phyloP scores from a whole-genome alignment of 2,113 vertebrate genomes.

The Cebus imitator region DNA sequence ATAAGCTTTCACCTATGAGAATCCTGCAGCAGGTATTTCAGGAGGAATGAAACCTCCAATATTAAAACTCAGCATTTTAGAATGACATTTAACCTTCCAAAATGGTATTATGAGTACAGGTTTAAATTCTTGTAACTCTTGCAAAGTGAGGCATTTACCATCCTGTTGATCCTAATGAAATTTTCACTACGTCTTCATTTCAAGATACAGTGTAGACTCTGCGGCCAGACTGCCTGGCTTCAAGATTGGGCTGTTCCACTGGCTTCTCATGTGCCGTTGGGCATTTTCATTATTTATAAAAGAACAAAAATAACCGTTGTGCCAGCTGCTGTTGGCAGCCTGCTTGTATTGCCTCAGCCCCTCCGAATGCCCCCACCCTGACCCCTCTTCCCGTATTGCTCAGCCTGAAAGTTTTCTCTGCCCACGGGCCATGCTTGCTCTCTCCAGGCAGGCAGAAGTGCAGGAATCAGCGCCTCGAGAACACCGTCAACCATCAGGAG shows the following conservation, averaged over 20 bases:
- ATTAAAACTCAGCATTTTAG: background rate
- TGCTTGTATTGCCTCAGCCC: background rate
- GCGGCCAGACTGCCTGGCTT: background rate
- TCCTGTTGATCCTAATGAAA: background rate
- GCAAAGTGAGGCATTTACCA: background rate
- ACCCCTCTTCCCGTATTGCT: background rate
- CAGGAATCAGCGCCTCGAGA: too few species aligned
- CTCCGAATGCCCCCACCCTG: accelerated
- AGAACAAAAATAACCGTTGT: background rate
- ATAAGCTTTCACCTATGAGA: background rate
- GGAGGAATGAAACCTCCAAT: background rate
- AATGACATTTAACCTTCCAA: background rate
- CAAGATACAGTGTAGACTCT: background rate
- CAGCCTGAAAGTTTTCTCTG: background rate
- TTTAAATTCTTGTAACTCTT: background rate
- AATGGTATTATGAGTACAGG: background rate
- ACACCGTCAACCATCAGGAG: accelerated
- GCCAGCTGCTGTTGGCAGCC: background rate
- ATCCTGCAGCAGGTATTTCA: background rate
- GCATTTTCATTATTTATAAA: background rate
- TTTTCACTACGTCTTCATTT: background rate
- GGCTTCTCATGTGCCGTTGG: background rate
- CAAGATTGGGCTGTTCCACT: background rate
- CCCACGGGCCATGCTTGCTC: accelerated
- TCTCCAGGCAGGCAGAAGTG: background rate